These are phyloP conservation scores for Sebastes goodei DNA, from an alignment of 2,797 vertebrate species.

Conservation along the genomic window DNA sequence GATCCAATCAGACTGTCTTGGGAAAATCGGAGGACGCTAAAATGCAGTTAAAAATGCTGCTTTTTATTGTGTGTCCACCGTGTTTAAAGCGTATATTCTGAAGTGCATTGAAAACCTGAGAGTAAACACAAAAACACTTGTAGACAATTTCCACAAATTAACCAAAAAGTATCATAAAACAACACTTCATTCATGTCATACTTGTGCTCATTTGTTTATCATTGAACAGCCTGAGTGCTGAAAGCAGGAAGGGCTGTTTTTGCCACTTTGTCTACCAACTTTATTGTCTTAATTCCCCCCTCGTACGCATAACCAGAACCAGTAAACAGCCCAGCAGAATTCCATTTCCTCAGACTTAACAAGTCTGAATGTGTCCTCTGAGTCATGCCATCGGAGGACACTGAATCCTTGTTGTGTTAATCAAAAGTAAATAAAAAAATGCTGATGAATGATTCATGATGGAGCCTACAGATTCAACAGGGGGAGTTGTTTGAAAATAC, in stretches of 20 bases:
- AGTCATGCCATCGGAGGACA: conserved; percentile 19
- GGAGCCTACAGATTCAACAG: neutral
- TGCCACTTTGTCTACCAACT: neutral
- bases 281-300: neutral
- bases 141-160: neutral
- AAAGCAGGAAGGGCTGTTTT: neutral
- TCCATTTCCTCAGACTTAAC: conserved; percentile 10
- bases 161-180: neutral
- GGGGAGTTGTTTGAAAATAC: neutral
- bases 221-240: neutral
- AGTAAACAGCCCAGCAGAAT: neutral
- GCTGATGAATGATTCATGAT: conserved; percentile 32
- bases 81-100: neutral
- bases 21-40: neutral
- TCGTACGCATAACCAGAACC: neutral
- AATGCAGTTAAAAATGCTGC: neutral
- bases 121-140: neutral
- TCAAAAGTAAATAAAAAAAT: conserved; percentile 46
- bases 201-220: neutral
- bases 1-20: neutral
- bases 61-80: neutral
- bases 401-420: conserved; percentile 22
- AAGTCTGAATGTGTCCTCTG: neutral
- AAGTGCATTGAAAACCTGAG: neutral
- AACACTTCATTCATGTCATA: neutral